These are phyloP conservation scores for Bombyx mori DNA, from an alignment of 1,140 invertebrate species.

Conservation along the genomic window ASM3026992v2 NC_085129.1:11078001-11078500, in stretches of 20 bases:
- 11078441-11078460: slow-evolving; percentile 28
- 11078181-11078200: neutral
- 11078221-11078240: neutral
- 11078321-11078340: slow-evolving; percentile 1
- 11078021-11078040: no score
- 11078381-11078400: slow-evolving; percentile 16
- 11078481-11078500: slow-evolving; percentile 27
- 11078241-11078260: neutral
- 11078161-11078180: neutral
- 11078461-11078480: slow-evolving; percentile 28
- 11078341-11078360: slow-evolving; percentile 2
- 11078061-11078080: no score
- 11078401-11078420: slow-evolving; percentile 29
- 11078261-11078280: slow-evolving; percentile 6
- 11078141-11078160: no score
- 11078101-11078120: no score
- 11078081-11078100: no score
- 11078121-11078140: no score
- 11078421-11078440: slow-evolving; percentile 19
- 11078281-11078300: slow-evolving; percentile 3
- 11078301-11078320: neutral
- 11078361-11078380: no score
- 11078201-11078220: slow-evolving; percentile 8
- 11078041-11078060: no score
- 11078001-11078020: no score